These are phyloP conservation scores for Dermatophagoides farinae DNA, from an alignment of 1,140 invertebrate genomes.

Conservation along the genomic window DNA sequence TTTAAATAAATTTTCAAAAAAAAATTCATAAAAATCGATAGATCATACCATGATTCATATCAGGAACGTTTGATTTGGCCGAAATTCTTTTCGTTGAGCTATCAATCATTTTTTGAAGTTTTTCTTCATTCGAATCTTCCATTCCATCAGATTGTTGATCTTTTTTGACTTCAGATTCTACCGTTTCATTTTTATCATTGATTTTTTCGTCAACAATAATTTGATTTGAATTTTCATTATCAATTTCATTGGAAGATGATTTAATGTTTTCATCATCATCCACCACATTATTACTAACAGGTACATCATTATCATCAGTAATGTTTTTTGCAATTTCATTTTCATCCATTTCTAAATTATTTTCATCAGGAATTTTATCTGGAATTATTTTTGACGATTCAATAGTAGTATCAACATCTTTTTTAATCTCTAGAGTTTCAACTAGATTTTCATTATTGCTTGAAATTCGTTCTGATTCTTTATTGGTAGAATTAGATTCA, in stretches of 20 bases:
- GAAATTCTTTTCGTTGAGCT: not conserved
- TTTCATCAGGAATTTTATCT: not conserved
- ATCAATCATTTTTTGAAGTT: conserved; percentile 3
- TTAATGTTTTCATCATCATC: not conserved
- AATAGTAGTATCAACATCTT: not conserved
- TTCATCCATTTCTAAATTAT: not conserved
- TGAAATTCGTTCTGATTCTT: not conserved
- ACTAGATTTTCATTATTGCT: not conserved
- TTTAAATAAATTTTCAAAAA: not conserved
- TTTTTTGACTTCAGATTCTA: not conserved
- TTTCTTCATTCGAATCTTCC: conserved; percentile 7
- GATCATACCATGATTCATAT: not conserved
- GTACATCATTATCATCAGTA: not conserved
- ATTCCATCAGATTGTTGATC: not conserved
- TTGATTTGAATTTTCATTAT: not conserved
- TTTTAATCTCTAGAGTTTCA: not conserved
- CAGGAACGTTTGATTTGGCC: not conserved
- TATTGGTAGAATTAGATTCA: no score
- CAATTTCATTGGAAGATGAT: not conserved
- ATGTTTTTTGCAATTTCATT: not conserved
- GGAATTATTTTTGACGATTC: no score
- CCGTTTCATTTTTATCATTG: not conserved
- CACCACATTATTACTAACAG: not conserved
- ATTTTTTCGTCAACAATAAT: not conserved
- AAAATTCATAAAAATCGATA: not conserved